A percentile compares a stretch with the other conserved stretches of the same genome.
phyloP scores from a whole-genome alignment of 2,113 vertebrate species.

The Taxidea taxus region DNA sequence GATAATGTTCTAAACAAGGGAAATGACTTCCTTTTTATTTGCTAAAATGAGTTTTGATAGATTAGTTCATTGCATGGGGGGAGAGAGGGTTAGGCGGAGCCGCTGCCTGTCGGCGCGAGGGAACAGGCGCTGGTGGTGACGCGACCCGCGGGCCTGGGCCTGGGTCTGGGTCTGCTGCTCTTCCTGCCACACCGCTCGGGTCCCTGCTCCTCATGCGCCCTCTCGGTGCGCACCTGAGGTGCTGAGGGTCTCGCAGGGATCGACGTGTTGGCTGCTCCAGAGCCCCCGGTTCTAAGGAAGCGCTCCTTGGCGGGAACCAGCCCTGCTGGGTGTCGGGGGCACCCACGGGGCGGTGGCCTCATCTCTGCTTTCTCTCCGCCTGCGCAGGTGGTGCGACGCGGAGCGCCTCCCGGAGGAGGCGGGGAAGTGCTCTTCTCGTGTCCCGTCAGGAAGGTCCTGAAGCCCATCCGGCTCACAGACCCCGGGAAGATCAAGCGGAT shows the following conservation, averaged over 20 bases:
- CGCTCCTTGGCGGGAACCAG: background rate
- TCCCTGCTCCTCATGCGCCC: background rate
- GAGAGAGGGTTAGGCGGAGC: background rate
- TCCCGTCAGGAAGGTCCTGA: conserved; percentile 89
- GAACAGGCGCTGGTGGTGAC: background rate
- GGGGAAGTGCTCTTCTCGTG: conserved; percentile 94
- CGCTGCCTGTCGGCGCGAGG: background rate
- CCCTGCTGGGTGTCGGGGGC: background rate
- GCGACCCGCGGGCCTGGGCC: no score
- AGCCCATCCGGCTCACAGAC: conserved; percentile 91
- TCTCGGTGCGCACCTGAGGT: background rate
- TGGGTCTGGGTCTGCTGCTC: background rate
- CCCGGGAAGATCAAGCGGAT: conserved; percentile 97
- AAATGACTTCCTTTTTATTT: background rate
- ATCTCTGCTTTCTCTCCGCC: background rate
- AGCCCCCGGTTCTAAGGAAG: background rate
- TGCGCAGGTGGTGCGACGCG: conserved; percentile 90
- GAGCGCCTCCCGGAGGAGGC: conserved; percentile 95
- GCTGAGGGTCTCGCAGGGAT: background rate
- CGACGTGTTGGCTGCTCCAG: background rate
- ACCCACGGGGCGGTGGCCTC: background rate
- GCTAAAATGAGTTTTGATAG: background rate
- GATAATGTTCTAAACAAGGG: background rate
- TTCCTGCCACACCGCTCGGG: background rate
- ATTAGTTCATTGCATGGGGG: background rate